These are phyloP conservation scores for Dolichomitus sp. DNA, from an alignment of 2,888 invertebrate species.

Conservation along the genomic window DNA sequence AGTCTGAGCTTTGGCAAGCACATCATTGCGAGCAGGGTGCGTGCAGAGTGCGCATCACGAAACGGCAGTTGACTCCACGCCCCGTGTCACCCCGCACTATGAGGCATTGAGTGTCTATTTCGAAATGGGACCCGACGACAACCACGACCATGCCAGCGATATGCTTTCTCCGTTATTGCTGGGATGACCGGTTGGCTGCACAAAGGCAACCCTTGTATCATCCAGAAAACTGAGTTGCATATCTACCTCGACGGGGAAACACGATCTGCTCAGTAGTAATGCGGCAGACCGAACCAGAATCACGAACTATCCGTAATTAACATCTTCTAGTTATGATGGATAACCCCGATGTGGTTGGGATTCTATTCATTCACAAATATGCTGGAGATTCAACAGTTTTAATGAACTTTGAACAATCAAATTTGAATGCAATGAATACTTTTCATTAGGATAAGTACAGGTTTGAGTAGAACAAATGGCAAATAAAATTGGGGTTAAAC, in stretches of 20 bases:
- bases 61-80: slow-evolving; percentile 35
- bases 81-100: slow-evolving; percentile 44
- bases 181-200: slow-evolving; percentile 80
- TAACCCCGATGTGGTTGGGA: neutral
- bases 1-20: slow-evolving; percentile 38
- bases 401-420: too few relatives aligned
- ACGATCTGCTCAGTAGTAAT: slow-evolving; percentile 36
- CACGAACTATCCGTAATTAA: slow-evolving; percentile 52
- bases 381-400: too few relatives aligned
- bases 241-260: slow-evolving; percentile 36
- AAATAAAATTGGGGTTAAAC: too few relatives aligned
- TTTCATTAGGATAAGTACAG: too few relatives aligned
- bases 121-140: slow-evolving; percentile 47
- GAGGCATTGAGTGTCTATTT: slow-evolving; percentile 65
- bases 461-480: too few relatives aligned
- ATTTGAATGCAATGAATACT: too few relatives aligned
- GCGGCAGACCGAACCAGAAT: slow-evolving; percentile 53
- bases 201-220: slow-evolving; percentile 77
- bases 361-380: neutral
- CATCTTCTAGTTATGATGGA: slow-evolving; percentile 8
- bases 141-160: slow-evolving; percentile 75
- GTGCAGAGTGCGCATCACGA: slow-evolving; percentile 11
- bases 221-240: slow-evolving; percentile 60
- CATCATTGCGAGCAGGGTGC: slow-evolving; percentile 33
- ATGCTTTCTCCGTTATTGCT: slow-evolving; percentile 70